Percentiles rank a stretch among this genome's conserved stretches.
phyloP scores from a whole-genome alignment of 2,113 vertebrate genomes.

The Nycticebus coucang region DNA sequence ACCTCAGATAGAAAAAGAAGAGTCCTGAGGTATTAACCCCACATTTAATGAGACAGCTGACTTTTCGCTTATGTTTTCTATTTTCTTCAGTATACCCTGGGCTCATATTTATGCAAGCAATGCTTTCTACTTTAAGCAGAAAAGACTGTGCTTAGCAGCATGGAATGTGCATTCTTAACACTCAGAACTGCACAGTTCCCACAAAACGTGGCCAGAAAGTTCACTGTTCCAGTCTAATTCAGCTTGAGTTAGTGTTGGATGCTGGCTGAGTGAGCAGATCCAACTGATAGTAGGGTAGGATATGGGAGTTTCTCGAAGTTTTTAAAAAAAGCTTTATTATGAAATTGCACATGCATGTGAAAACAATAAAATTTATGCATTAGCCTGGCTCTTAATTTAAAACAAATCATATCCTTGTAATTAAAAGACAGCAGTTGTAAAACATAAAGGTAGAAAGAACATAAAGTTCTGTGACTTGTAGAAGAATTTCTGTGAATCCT shows the following conservation, averaged over 20 bases:
- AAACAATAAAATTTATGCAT: neutral
- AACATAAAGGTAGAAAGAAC: neutral
- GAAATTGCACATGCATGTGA: neutral
- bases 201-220: neutral
- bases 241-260: neutral
- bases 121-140: neutral
- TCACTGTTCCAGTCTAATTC: neutral
- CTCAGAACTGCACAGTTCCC: neutral
- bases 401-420: neutral
- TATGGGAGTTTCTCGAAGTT: neutral
- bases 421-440: neutral
- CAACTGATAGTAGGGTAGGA: neutral
- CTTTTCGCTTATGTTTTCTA: slow-evolving; percentile 14
- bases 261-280: neutral
- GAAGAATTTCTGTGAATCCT: neutral
- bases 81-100: neutral
- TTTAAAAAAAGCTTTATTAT: neutral
- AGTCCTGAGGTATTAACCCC: neutral
- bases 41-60: neutral
- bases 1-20: neutral
- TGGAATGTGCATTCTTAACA: neutral
- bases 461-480: neutral
- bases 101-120: neutral
- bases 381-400: neutral
- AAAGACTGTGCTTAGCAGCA: neutral